Conservation (phyloP, 2,888 invertebrate genomes). For the Napeogenes sylphis region DNA sequence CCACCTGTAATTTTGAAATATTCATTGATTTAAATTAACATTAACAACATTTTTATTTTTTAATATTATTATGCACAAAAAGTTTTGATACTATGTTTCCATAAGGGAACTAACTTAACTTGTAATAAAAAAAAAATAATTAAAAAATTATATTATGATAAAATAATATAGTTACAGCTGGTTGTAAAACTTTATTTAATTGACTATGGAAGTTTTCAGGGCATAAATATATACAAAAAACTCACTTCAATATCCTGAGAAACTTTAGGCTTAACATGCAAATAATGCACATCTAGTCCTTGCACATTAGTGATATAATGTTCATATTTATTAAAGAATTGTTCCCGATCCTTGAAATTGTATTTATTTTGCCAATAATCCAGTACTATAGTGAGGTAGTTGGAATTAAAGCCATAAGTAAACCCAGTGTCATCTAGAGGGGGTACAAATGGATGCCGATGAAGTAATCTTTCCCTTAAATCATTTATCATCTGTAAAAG, state of each 20-base stretch:
- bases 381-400: constrained; percentile 81
- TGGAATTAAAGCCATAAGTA: constrained; percentile 88
- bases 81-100: no score
- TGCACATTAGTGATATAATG: constrained; percentile 88
- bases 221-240: background rate
- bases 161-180: background rate
- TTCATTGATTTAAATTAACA: background rate
- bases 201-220: no score
- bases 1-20: constrained; percentile 40
- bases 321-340: constrained; percentile 83
- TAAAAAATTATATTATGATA: no score
- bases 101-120: no score
- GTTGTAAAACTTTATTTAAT: background rate
- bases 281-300: constrained; percentile 84
- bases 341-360: constrained; percentile 80
- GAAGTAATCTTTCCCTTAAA: constrained; percentile 74
- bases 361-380: constrained; percentile 89
- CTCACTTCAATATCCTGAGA: constrained; percentile 48
- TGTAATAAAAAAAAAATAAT: no score
- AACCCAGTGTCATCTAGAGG: constrained; percentile 84
- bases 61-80: no score
- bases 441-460: constrained; percentile 59
- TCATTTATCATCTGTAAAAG: constrained; percentile 69
- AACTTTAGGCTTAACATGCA: constrained; percentile 80
- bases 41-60: no score